These are phyloP conservation scores for Girardinichthys multiradiatus DNA, from an alignment of 2,113 vertebrate species.

Conservation along the genomic window DNA sequence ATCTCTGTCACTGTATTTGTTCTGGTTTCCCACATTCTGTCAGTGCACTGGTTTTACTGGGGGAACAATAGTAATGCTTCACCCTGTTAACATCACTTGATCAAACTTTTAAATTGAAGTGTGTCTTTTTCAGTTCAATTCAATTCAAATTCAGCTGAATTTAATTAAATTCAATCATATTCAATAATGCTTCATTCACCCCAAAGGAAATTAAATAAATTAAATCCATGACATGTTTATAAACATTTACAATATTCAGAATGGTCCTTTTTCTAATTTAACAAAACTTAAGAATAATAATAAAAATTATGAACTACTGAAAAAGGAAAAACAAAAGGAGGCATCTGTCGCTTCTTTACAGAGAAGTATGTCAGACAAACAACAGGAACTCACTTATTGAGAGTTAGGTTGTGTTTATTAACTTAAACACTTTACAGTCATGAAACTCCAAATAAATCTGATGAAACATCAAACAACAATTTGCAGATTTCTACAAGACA, in stretches of 20 bases:
- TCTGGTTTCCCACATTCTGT: constrained; percentile 61
- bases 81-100: background rate
- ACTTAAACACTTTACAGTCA: background rate
- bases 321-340: background rate
- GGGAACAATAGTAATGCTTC: constrained; percentile 55
- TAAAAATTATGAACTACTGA: background rate
- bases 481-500: constrained; percentile 46
- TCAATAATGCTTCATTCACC: too few species aligned
- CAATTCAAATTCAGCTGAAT: too few species aligned
- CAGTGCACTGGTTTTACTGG: constrained; percentile 23
- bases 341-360: background rate
- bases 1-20: constrained; percentile 48
- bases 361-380: background rate
- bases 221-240: background rate
- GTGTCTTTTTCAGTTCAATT: background rate
- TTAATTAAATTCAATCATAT: too few species aligned
- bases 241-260: background rate
- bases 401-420: constrained; percentile 8
- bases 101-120: background rate
- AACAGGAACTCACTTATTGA: background rate
- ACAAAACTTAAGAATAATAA: background rate
- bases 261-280: background rate
- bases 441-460: constrained; percentile 10
- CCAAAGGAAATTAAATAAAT: too few species aligned
- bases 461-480: constrained; percentile 50